Conservation (phyloP, 2,797 vertebrate species). For the Bovichtus variegatus region DNA sequence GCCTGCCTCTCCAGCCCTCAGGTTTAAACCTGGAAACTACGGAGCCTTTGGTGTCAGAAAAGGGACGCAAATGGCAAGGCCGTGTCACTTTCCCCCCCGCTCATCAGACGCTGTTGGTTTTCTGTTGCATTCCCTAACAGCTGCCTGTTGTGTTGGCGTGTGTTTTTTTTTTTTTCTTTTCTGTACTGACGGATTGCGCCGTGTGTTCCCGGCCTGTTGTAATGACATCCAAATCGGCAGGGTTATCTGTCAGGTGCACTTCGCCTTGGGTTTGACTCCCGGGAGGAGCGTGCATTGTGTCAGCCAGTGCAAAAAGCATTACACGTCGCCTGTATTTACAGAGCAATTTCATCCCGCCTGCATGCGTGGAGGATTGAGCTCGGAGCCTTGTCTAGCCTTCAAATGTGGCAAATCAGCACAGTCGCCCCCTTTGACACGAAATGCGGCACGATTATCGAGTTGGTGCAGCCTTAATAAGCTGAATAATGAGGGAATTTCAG, state of each 20-base stretch:
- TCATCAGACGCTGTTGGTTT: conserved; percentile 9
- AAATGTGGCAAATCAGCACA: conserved; percentile 88
- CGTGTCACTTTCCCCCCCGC: conserved; percentile 22
- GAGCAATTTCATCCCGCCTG: conserved; percentile 81
- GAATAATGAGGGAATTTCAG: conserved; percentile 99
- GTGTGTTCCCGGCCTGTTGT: conserved; percentile 48
- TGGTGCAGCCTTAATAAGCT: conserved; percentile 97
- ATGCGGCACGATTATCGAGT: conserved; percentile 92
- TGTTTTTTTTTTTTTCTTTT: neutral
- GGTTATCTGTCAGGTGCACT: conserved; percentile 85
- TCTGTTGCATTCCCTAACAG: conserved; percentile 35
- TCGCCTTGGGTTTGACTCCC: conserved; percentile 60
- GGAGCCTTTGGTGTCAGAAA: conserved; percentile 42
- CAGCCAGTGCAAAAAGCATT: conserved; percentile 53
- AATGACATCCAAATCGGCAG: conserved; percentile 73
- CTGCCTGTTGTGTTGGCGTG: conserved; percentile 38
- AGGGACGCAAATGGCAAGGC: conserved; percentile 43
- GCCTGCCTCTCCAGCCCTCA: conserved; percentile 41
- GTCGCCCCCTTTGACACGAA: conserved; percentile 87
- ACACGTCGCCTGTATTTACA: conserved; percentile 77
- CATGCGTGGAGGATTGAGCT: conserved; percentile 74
- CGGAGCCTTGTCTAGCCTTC: conserved; percentile 80
- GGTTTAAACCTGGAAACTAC: conserved; percentile 56
- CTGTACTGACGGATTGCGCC: conserved; percentile 42
- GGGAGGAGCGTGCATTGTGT: conserved; percentile 60